Evolutionary conservation across 92 coral and sea anemone genomes (phyloP).

Genomic region (Plumapathes pennacea): DNA sequence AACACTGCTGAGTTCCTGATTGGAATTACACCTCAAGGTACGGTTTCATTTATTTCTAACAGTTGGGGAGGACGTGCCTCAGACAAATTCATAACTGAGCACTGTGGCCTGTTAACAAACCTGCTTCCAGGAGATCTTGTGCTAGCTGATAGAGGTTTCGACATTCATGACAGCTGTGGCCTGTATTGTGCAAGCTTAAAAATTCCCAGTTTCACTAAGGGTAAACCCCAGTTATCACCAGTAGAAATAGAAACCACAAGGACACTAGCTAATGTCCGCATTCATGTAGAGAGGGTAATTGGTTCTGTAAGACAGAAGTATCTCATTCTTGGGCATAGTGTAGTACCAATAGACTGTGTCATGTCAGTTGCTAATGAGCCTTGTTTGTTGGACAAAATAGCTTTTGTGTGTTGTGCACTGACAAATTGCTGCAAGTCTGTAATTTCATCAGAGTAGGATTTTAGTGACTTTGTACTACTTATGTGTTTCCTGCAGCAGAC

Average conservation of each 20-base stretch:
- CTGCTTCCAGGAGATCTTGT: conserved; percentile 42
- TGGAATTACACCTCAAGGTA: conserved; percentile 51
- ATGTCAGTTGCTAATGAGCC: conserved; percentile 28
- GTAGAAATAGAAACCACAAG: conserved; percentile 33
- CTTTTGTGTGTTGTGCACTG: conserved; percentile 70
- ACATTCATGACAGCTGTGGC: conserved; percentile 49
- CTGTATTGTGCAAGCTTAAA: conserved; percentile 35
- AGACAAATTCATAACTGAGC: conserved; percentile 46
- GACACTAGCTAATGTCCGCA: conserved; percentile 59
- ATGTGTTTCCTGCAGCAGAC: no score
- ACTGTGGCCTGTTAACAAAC: conserved; percentile 40
- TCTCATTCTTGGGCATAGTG: conserved; percentile 52
- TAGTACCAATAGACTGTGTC: conserved; percentile 46
- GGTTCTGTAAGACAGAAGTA: conserved; percentile 59
- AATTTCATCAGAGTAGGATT: conserved; percentile 34
- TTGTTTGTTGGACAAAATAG: conserved; percentile 57
- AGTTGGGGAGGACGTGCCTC: conserved; percentile 58
- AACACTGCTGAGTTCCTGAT: conserved; percentile 34
- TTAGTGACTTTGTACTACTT: no score
- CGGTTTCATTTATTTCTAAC: conserved; percentile 47
- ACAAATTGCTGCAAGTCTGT: conserved; percentile 66
- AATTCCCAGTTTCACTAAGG: conserved; percentile 51
- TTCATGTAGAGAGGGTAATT: conserved; percentile 63
- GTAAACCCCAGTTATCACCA: conserved; percentile 54
- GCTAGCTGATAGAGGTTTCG: conserved; percentile 46